These are phyloP conservation scores for Poeciliopsis gracilis DNA, from an alignment of 2,797 vertebrate genomes.

Conservation along the genomic window DNA sequence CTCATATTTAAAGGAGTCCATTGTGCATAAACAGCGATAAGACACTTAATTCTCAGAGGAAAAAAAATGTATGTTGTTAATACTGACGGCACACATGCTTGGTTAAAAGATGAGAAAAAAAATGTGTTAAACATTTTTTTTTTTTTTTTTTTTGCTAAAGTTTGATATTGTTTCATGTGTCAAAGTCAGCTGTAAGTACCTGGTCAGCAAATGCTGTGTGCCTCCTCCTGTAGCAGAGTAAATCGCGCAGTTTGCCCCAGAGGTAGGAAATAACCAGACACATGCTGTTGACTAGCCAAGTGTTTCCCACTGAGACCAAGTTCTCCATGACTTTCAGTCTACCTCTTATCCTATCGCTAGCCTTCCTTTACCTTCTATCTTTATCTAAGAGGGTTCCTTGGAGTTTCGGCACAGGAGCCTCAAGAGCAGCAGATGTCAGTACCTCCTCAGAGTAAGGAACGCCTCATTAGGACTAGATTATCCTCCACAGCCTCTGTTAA, in stretches of 20 bases:
- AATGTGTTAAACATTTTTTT: not conserved
- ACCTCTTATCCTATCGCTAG: constrained; percentile 52
- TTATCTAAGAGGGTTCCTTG: constrained; percentile 37
- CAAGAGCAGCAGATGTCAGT: constrained; percentile 44
- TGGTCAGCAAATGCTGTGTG: constrained; percentile 75
- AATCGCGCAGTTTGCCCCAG: constrained; percentile 82
- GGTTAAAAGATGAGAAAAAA: not conserved
- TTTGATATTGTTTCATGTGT: not conserved
- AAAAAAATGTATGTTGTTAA: not conserved
- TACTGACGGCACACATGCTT: not conserved
- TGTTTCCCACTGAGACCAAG: constrained; percentile 79
- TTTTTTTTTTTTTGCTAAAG: not conserved
- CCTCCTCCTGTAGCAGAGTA: constrained; percentile 80
- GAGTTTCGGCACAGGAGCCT: constrained; percentile 45
- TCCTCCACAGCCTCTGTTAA: constrained; percentile 48
- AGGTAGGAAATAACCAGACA: constrained; percentile 85
- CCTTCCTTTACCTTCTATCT: constrained; percentile 38
- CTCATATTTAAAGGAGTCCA: not conserved
- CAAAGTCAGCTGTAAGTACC: constrained; percentile 80
- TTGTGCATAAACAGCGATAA: not conserved
- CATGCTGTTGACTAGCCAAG: constrained; percentile 86
- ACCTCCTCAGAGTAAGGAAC: constrained; percentile 30
- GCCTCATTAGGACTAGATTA: constrained; percentile 41
- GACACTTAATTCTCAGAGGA: not conserved
- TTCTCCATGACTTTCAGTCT: constrained; percentile 75